These are phyloP conservation scores for Tipula lateralis DNA, from an alignment of 2,888 invertebrate genomes.

Conservation along the genomic window DNA sequence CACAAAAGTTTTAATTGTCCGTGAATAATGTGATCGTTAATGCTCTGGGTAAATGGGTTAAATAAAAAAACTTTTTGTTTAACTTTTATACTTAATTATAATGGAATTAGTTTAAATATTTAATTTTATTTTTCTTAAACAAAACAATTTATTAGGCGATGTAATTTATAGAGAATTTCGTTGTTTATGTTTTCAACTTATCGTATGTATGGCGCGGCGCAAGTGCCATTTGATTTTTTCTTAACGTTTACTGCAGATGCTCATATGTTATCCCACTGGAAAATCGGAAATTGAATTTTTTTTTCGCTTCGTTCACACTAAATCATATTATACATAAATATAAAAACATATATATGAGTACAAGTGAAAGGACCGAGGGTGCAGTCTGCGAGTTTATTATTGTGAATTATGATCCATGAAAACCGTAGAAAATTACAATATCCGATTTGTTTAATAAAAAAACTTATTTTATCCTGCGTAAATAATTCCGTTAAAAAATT, in stretches of 20 bases:
- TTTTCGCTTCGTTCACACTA: background rate
- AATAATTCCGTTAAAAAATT: background rate
- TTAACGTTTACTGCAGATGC: background rate
- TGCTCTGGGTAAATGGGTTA: conserved; percentile 19
- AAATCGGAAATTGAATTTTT: background rate
- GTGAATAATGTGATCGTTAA: conserved; percentile 24
- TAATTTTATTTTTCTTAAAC: background rate
- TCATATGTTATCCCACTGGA: background rate
- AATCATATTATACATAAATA: background rate
- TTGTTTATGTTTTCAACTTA: background rate
- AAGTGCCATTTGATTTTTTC: background rate
- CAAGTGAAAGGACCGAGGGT: background rate
- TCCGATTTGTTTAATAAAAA: background rate
- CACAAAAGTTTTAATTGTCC: conserved; percentile 14
- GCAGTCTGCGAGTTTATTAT: background rate
- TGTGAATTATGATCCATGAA: conserved; percentile 15
- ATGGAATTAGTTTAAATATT: conserved; percentile 24
- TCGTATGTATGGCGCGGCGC: too few relatives aligned
- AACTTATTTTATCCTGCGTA: background rate
- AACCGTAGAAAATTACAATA: background rate
- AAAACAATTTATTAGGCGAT: background rate
- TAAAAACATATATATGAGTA: too few relatives aligned
- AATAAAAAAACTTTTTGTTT: background rate
- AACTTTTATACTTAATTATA: conserved; percentile 19
- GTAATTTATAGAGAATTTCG: background rate